Evolutionary conservation across 2,888 invertebrate genomes (phyloP).

Genomic region (Meliscaeva auricollis): DNA sequence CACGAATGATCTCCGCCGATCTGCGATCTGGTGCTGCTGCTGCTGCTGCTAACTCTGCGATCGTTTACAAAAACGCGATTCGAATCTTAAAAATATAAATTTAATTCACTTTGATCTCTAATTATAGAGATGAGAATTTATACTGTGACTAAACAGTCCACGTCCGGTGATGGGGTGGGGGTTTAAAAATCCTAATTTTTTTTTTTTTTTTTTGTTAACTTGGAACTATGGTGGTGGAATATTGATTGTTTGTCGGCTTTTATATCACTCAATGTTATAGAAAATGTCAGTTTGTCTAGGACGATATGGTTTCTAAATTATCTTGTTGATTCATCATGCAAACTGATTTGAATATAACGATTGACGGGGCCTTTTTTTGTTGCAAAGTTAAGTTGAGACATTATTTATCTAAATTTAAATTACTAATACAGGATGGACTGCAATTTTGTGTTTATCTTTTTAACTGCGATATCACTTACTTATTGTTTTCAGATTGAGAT

Average conservation of each 20-base stretch:
- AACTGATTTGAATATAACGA: not conserved
- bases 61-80: slow-evolving; percentile 14
- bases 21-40: not conserved
- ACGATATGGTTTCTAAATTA: slow-evolving; percentile 12
- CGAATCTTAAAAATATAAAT: slow-evolving; percentile 41
- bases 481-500: too few species aligned
- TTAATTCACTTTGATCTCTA: slow-evolving; percentile 44
- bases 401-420: too few species aligned
- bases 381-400: not conserved
- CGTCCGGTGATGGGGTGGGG: not conserved
- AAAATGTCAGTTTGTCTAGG: slow-evolving; percentile 29
- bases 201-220: not conserved
- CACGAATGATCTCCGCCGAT: slow-evolving; percentile 24
- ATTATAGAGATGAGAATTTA: slow-evolving; percentile 34
- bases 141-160: not conserved
- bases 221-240: slow-evolving; percentile 9
- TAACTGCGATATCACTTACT: too few species aligned
- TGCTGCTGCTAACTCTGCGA: slow-evolving; percentile 21
- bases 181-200: slow-evolving; percentile 7
- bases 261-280: slow-evolving; percentile 20
- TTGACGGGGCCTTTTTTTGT: not conserved
- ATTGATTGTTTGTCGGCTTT: slow-evolving; percentile 27
- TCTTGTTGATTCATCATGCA: slow-evolving; percentile 7
- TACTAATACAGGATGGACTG: too few species aligned
- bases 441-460: too few species aligned